These are phyloP conservation scores for Thymelicus acteon DNA, from an alignment of 2,888 invertebrate genomes.

Conservation along the genomic window DNA sequence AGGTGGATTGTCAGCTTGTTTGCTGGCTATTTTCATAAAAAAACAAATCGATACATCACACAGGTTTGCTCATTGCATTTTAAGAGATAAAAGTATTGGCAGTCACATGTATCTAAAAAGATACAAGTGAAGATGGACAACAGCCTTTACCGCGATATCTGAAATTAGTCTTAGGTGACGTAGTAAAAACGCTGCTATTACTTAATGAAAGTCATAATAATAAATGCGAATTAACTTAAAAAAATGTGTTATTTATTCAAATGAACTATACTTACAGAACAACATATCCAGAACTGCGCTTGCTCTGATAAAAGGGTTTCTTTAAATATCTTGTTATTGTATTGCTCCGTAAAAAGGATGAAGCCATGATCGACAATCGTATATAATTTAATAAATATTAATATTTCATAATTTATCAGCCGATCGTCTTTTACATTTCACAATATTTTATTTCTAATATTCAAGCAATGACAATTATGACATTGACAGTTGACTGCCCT, in stretches of 20 bases:
- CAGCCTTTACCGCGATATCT: too few relatives aligned
- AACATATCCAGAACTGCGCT: slow-evolving; percentile 87
- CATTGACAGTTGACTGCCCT: slow-evolving; percentile 6
- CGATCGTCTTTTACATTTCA: slow-evolving; percentile 17
- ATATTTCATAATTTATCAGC: slow-evolving; percentile 26
- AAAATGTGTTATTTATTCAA: neutral
- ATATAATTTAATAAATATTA: slow-evolving; percentile 30
- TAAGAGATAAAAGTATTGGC: too few relatives aligned
- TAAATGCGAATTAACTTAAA: neutral
- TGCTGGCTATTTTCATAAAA: too few relatives aligned
- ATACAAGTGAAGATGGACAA: too few relatives aligned
- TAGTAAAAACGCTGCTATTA: too few relatives aligned
- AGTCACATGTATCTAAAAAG: too few relatives aligned
- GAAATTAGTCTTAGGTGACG: too few relatives aligned
- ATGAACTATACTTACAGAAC: slow-evolving; percentile 86
- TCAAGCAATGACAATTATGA: slow-evolving; percentile 5
- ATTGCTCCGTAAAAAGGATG: slow-evolving; percentile 73
- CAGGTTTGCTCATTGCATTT: too few relatives aligned
- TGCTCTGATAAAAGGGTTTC: slow-evolving; percentile 75
- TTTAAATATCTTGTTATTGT: slow-evolving; percentile 68
- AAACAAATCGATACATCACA: too few relatives aligned
- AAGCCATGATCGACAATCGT: slow-evolving; percentile 55
- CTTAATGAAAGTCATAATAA: too few relatives aligned
- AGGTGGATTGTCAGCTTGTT: too few relatives aligned
- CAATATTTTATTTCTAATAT: neutral